Evolutionary conservation across 2,113 vertebrate genomes (phyloP).

Genomic region (Verasper variegatus): DNA sequence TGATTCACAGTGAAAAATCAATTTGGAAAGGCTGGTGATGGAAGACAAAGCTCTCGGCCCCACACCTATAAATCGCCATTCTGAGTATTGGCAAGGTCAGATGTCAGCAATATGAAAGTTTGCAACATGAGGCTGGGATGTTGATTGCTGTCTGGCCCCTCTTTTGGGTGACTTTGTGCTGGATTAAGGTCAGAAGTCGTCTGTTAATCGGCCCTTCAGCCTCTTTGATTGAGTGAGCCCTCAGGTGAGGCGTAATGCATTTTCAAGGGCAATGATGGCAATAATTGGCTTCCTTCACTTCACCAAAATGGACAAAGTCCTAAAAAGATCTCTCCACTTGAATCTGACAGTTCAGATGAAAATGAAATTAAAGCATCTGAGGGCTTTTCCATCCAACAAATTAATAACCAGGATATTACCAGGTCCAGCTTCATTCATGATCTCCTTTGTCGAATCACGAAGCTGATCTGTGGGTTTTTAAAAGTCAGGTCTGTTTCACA

Average conservation of each 20-base stretch:
- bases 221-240: constrained; percentile 79
- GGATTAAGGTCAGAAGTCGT: constrained; percentile 68
- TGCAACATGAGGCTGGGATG: constrained; percentile 4
- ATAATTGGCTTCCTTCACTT: constrained; percentile 80
- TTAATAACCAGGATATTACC: constrained; percentile 48
- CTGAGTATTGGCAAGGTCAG: constrained; percentile 37
- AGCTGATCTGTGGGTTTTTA: constrained; percentile 35
- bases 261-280: constrained; percentile 80
- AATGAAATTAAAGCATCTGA: constrained; percentile 69
- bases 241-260: constrained; percentile 81
- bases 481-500: neutral
- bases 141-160: constrained; percentile 30
- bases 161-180: constrained; percentile 50
- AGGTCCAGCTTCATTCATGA: constrained; percentile 51
- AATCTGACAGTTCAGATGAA: constrained; percentile 68
- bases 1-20: neutral
- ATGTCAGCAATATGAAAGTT: constrained; percentile 57
- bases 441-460: constrained; percentile 35
- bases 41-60: constrained; percentile 22
- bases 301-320: constrained; percentile 73
- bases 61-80: constrained; percentile 1
- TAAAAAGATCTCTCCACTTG: constrained; percentile 72
- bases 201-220: constrained; percentile 73
- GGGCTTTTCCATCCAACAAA: constrained; percentile 53
- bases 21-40: constrained; percentile 3